phyloP scores from a whole-genome alignment of 2,888 invertebrate genomes.

The Tricholauxania praeusta region DNA sequence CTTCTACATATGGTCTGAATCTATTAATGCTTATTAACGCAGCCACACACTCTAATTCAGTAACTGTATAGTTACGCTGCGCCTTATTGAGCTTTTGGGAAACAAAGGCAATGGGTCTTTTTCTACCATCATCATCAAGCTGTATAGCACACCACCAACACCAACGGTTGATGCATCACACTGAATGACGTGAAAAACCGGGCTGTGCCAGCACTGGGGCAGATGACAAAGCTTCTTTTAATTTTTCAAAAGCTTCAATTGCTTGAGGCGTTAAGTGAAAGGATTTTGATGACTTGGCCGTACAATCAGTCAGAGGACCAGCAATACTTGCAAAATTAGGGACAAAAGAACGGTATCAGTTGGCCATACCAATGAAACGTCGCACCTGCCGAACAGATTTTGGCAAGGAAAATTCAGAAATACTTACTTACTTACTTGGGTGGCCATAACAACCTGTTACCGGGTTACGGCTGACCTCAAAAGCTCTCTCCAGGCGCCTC shows the following conservation, averaged over 20 bases:
- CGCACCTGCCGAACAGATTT: constrained; percentile 2
- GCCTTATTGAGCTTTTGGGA: constrained; percentile 24
- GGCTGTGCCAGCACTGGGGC: constrained; percentile 30
- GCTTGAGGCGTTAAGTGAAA: constrained; percentile 6
- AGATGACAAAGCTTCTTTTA: constrained; percentile 16
- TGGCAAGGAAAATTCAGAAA: not conserved
- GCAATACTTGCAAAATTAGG: constrained; percentile 20
- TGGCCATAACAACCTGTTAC: too few relatives aligned
- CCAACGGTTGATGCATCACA: constrained; percentile 28
- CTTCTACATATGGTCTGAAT: constrained; percentile 40
- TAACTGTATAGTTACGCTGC: constrained; percentile 24
- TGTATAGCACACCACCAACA: constrained; percentile 25
- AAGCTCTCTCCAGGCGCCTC: too few relatives aligned
- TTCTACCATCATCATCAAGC: constrained; percentile 15
- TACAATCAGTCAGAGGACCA: constrained; percentile 21
- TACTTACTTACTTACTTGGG: too few relatives aligned
- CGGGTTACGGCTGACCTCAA: too few relatives aligned
- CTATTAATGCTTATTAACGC: constrained; percentile 27
- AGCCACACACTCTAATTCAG: constrained; percentile 26
- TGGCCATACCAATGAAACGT: constrained; percentile 27
- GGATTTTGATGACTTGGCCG: not conserved
- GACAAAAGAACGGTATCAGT: constrained; percentile 23
- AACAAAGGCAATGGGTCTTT: constrained; percentile 28
- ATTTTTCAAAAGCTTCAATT: constrained; percentile 21
- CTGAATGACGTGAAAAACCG: constrained; percentile 27